Evolutionary conservation across 1,140 invertebrate genomes (phyloP).

Genomic region (Neotoxoptera formosana): DNA sequence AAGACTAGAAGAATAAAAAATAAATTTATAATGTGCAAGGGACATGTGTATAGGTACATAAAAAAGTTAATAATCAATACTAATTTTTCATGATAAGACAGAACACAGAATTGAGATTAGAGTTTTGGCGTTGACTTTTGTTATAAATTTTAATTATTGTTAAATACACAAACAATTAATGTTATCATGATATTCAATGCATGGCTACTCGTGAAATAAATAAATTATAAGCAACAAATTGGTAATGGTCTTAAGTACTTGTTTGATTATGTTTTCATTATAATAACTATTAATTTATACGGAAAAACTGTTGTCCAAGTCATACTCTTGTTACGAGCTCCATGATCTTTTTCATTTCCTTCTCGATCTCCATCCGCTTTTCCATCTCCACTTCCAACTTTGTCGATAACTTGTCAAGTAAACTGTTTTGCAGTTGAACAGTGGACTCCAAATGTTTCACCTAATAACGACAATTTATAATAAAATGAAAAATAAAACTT

Average conservation of each 20-base stretch:
- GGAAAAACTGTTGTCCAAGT: slow-evolving; percentile 25
- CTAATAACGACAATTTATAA: slow-evolving; percentile 42
- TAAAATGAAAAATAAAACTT: background rate
- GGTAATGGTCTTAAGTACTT: slow-evolving; percentile 21
- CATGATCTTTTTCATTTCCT: slow-evolving; percentile 61
- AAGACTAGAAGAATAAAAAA: slow-evolving; percentile 45
- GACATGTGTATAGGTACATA: background rate
- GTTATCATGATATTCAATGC: background rate
- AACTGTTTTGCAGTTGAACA: slow-evolving; percentile 27
- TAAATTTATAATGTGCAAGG: background rate
- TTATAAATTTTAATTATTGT: background rate
- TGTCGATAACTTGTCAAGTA: slow-evolving; percentile 59
- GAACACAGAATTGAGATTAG: background rate
- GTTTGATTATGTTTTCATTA: slow-evolving; percentile 47
- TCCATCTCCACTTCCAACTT: slow-evolving; percentile 60
- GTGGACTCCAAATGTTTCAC: slow-evolving; percentile 55
- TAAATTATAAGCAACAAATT: slow-evolving; percentile 28
- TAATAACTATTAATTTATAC: background rate
- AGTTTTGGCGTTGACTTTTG: background rate
- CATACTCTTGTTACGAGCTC: slow-evolving; percentile 61
- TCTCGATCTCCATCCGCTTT: slow-evolving; percentile 60
- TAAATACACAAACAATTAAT: background rate
- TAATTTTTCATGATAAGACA: background rate
- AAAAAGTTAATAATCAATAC: background rate
- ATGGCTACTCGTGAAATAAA: background rate